phyloP scores from a whole-genome alignment of 2,888 invertebrate genomes.

The Campoplex capitator region DNA sequence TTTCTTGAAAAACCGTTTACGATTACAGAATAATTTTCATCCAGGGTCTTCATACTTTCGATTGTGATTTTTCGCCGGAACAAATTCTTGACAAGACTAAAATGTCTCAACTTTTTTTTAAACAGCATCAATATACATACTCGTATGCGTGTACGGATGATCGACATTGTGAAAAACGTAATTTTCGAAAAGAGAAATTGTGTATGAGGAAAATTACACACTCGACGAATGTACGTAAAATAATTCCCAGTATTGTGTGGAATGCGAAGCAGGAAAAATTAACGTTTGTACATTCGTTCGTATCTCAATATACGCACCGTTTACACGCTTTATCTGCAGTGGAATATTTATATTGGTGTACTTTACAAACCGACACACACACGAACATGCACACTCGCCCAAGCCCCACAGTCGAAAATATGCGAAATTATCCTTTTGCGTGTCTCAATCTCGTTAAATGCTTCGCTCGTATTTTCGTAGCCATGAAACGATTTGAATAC shows the following conservation, averaged over 20 bases:
- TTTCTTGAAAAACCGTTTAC: no score
- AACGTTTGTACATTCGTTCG: conserved; percentile 63
- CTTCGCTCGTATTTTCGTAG: conserved; percentile 71
- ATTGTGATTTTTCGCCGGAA: no score
- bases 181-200: no score
- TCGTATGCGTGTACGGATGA: no score
- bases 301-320: conserved; percentile 5
- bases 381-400: background rate
- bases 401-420: conserved; percentile 17
- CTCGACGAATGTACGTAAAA: conserved; percentile 12
- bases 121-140: no score
- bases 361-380: background rate
- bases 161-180: no score
- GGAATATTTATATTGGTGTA: no score
- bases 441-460: conserved; percentile 71
- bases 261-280: conserved; percentile 70
- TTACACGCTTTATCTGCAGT: background rate
- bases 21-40: no score
- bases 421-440: conserved; percentile 71
- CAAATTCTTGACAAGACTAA: no score
- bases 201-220: background rate
- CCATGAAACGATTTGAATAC: conserved; percentile 64
- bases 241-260: conserved; percentile 29
- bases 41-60: no score
- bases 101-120: no score